These are phyloP conservation scores for Arion vulgaris DNA, from an alignment of 1,140 invertebrate species.

Conservation along the genomic window DNA sequence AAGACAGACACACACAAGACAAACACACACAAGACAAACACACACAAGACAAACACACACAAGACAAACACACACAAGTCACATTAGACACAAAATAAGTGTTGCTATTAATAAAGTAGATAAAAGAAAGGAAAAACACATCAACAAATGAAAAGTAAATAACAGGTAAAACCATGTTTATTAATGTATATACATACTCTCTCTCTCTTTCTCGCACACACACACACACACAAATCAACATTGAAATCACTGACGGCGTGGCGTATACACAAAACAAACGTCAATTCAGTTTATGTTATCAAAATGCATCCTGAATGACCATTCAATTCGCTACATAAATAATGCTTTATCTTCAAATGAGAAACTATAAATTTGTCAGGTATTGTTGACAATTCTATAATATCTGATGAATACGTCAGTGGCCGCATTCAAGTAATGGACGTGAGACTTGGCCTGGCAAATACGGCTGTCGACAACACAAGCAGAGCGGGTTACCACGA, in stretches of 20 bases:
- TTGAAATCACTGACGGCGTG: background rate
- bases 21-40: background rate
- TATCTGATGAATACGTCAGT: background rate
- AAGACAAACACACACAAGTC: background rate
- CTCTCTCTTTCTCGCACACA: background rate
- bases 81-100: background rate
- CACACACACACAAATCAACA: background rate
- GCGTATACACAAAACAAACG: background rate
- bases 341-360: slow-evolving; percentile 19
- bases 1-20: no score
- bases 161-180: background rate
- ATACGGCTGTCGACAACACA: background rate
- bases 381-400: slow-evolving; percentile 4
- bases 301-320: slow-evolving; percentile 8
- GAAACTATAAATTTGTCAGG: slow-evolving; percentile 19
- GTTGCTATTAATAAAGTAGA: background rate
- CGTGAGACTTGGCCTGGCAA: background rate
- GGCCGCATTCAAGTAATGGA: background rate
- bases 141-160: background rate
- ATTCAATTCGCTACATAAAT: slow-evolving; percentile 28
- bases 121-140: background rate
- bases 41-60: background rate
- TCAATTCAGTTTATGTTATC: slow-evolving; percentile 10
- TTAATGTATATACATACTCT: background rate
- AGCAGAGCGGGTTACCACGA: background rate